Evolutionary conservation across 1,140 invertebrate species (phyloP), one percentile per base, ranked within the genome.

Genomic region (Cyphomyrmex costatus): DNA sequence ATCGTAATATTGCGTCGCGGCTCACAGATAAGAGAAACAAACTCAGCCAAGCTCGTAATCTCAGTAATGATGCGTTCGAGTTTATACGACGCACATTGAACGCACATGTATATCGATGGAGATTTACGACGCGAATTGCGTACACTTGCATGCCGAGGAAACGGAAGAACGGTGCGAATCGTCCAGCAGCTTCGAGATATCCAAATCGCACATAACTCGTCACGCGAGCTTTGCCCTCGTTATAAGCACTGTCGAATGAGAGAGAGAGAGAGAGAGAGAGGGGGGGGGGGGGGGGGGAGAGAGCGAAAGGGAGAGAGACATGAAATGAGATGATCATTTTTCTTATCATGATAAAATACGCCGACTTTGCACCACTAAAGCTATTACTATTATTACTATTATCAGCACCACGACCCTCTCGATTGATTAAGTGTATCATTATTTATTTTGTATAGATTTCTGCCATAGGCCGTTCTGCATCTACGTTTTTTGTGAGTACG

Each of bases 361-460:
- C 61, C 85, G 60, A 79, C 51, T 83, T 89, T 53, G 74, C 88
- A 90, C 70, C 61, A 60, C 63, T 86, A 86, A n/a, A 49, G 68
- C 19, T 79, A 79, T 36, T 80, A 80, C 42, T 80, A 70, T 65
- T 71, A 86, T 82, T 78, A 65, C 60, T 46, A 70, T 30, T 70
- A 70, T 24, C 46, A 68, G 65, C 65, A 80, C 21, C 66, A 71
- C 65, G 46, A 51, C 14, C 76, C 46, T 49, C 84, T 79, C 33
- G 66, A 84, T 88, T 87, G 77, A 83, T 91, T 92, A 93, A 88
- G 90, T 86, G 86, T 93, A 93, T 80, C 74, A n/a, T 93, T 94
- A 94, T 94, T 94, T 94, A 94, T 94, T 94, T 94, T 94, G 93
- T 94, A 94, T 93, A 94, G 89, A 94, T 78, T 87, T 91, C 80